Evolutionary conservation across 2,888 invertebrate genomes (phyloP).

Genomic region (Nemoura dubitans): DNA sequence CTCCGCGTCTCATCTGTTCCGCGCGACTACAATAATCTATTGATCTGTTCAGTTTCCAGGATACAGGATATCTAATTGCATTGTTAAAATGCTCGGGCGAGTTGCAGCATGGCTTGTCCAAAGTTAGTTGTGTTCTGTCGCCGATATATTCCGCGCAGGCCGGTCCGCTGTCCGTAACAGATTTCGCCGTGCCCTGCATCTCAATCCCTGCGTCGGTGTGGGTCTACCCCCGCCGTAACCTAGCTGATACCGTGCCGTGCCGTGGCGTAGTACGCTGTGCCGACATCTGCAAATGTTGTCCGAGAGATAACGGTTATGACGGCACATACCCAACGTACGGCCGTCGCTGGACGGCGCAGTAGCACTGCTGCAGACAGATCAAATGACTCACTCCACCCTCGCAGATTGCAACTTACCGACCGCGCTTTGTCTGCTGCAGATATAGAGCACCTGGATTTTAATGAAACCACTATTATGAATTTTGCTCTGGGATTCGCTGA

Average conservation of each 20-base stretch:
- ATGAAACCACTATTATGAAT: background rate
- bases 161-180: background rate
- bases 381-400: background rate
- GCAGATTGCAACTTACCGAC: background rate
- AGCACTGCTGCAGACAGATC: constrained; percentile 15
- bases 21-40: constrained; percentile 1
- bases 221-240: background rate
- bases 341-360: background rate
- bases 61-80: constrained; percentile 19
- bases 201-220: background rate
- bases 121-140: background rate
- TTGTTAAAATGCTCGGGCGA: background rate
- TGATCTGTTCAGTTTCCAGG: constrained; percentile 33
- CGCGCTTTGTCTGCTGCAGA: background rate
- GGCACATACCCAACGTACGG: background rate
- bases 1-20: constrained; percentile 2
- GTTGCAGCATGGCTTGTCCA: background rate
- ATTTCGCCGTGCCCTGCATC: background rate
- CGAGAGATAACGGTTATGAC: constrained; percentile 14
- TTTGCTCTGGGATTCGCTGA: too few relatives aligned
- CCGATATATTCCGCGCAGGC: constrained; percentile 24
- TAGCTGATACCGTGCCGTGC: background rate
- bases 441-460: background rate
- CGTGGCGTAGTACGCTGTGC: background rate
- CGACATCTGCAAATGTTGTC: constrained; percentile 24